Evolutionary conservation across 2,888 invertebrate genomes (phyloP).

Genomic region (Drosophila algonquin): DNA sequence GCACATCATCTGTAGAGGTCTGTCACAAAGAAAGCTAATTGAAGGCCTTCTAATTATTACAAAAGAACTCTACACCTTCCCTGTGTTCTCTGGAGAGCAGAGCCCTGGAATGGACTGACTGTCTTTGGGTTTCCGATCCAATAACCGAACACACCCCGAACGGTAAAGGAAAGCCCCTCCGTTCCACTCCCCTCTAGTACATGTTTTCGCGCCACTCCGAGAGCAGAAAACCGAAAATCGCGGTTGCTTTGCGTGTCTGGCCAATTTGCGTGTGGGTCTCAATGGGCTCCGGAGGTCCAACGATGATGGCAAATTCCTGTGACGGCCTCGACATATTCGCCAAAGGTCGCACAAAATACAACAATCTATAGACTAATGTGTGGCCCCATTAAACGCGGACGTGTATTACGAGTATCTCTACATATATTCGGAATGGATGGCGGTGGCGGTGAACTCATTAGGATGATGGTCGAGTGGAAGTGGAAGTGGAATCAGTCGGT

Average conservation of each 20-base stretch:
- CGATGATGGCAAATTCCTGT: constrained; percentile 56
- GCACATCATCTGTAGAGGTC: background rate
- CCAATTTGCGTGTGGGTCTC: constrained; percentile 73
- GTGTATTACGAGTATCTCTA: constrained; percentile 31
- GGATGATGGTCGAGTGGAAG: constrained; percentile 42
- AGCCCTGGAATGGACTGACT: too few species aligned
- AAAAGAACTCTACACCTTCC: too few species aligned
- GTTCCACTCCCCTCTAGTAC: constrained; percentile 10
- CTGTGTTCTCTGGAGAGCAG: background rate
- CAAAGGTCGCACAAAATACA: constrained; percentile 56
- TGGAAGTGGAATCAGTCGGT: constrained; percentile 12
- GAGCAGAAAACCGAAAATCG: constrained; percentile 15
- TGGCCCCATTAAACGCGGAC: constrained; percentile 30
- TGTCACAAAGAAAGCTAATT: background rate
- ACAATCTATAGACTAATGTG: constrained; percentile 29
- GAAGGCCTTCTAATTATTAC: too few species aligned
- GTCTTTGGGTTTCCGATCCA: background rate
- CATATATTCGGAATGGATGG: background rate
- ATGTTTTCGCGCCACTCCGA: constrained; percentile 26
- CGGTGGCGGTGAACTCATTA: constrained; percentile 52
- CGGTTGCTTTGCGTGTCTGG: constrained; percentile 61
- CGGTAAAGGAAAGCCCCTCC: constrained; percentile 16
- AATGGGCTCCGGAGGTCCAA: constrained; percentile 53
- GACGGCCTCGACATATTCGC: constrained; percentile 63
- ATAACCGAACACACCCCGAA: constrained; percentile 36